Percentiles rank a stretch among this genome's conserved stretches.
Conservation (phyloP, 2,888 invertebrate genomes). For the Heteromurus nitidus region DNA sequence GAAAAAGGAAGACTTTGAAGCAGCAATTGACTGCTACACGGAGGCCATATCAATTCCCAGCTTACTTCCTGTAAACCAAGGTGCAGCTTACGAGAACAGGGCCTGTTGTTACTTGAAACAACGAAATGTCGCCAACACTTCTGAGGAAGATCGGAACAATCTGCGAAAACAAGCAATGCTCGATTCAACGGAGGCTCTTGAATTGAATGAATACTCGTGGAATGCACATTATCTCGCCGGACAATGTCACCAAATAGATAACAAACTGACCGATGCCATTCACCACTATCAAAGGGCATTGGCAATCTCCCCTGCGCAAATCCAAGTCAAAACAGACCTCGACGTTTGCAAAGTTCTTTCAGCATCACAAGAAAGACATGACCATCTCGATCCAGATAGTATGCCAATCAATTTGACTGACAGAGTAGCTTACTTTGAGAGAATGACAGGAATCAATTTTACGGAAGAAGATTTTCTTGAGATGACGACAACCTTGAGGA, state of each 20-base stretch:
- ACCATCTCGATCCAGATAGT: conserved; percentile 43
- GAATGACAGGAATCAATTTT: background rate
- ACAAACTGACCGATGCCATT: conserved; percentile 42
- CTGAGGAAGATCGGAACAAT: background rate
- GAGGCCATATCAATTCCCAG: conserved; percentile 36
- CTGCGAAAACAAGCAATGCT: conserved; percentile 2
- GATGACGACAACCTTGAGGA: no score
- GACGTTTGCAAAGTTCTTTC: conserved; percentile 31
- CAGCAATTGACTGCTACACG: conserved; percentile 43
- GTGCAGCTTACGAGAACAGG: conserved; percentile 51
- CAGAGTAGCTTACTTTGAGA: background rate
- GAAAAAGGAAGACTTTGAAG: conserved; percentile 24
- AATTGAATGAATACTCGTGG: conserved; percentile 41
- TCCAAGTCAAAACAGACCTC: background rate
- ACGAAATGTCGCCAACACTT: conserved; percentile 18
- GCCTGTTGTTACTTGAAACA: conserved; percentile 15
- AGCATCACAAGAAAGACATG: conserved; percentile 19
- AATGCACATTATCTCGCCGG: conserved; percentile 45
- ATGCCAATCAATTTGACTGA: conserved; percentile 1
- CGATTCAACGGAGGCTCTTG: conserved; percentile 9
- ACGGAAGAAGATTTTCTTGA: background rate
- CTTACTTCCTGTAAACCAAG: conserved; percentile 12
- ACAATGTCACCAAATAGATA: background rate
- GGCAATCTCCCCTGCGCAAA: conserved; percentile 12
- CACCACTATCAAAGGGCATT: conserved; percentile 23